Evolutionary conservation across 2,797 vertebrate genomes (phyloP), one percentile per base, ranked within the genome.

Genomic region (Aplochiton taeniatus): DNA sequence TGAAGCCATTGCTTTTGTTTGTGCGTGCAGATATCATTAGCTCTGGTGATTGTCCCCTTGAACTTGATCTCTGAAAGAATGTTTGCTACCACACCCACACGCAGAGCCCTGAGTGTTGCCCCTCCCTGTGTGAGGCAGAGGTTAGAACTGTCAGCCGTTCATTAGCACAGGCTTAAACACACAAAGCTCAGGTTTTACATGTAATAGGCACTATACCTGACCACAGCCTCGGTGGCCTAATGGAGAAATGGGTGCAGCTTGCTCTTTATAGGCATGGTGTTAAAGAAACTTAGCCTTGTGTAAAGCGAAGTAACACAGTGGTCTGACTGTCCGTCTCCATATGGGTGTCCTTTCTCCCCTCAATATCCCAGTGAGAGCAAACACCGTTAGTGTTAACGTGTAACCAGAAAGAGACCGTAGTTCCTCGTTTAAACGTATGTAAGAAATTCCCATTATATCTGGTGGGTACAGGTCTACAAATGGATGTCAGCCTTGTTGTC

Each of bases 321-420:
- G 5, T 45, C 0, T 17, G 14, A 14, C 17, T 13, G 14, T 43
- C 42, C 0, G 7, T 17, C 18, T 17, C 18, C 44, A 18, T 45
- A 50, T 55, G 42, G 59, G 43, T 50, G 20, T 12, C 55, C 4
- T 9, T 4, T 68, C 18, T 8, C 57, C 48, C 68, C 13, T 20
- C 68, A 44, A 58, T 64, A 31, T 53, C 58, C 52, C 19, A 44
- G 56, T 49, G 19, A 69, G 54, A 14, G 59, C 65, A 69, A 67
- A 74, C 63, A 66, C 52, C 54, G 66, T 73, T 66, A 64, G 62
- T 50, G 57, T 72, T 70, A 69, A 69, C 71, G 48, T 76, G 73
- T 59, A 59, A 45, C 54, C 61, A 20, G 44, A 46, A 11, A 47
- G 11, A 51, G 44, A 9, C 11, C n/a, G 11, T 49, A 17, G 47